phyloP scores from a whole-genome alignment of 2,113 vertebrate species.

The Microtus pennsylvanicus region DNA sequence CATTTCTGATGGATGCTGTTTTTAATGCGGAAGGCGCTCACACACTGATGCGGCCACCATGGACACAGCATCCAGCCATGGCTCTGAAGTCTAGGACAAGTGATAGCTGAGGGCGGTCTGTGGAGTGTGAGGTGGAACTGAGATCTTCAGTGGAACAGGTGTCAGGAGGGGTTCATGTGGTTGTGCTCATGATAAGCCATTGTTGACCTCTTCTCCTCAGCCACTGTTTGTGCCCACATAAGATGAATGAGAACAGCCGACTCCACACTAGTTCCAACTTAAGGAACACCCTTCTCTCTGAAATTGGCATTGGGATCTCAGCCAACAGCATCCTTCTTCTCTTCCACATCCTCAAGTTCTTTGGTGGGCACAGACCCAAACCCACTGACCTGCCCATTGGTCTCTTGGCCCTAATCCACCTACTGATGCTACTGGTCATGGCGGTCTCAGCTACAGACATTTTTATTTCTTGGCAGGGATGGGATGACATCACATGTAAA shows the following conservation, averaged over 20 bases:
- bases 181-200: background rate
- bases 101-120: too few species aligned
- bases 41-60: background rate
- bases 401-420: background rate
- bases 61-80: background rate
- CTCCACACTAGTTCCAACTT: background rate
- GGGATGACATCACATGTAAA: conserved; percentile 7
- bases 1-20: background rate
- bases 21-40: background rate
- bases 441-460: background rate
- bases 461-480: background rate
- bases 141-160: background rate
- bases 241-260: background rate
- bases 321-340: background rate
- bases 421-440: accelerated
- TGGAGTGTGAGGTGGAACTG: background rate
- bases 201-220: background rate
- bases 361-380: background rate
- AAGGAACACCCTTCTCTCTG: background rate
- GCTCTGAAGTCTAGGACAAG: background rate
- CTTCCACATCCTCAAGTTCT: background rate
- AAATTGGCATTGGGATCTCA: background rate
- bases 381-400: background rate
- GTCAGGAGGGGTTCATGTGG: background rate
- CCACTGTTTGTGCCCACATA: background rate